Evolutionary conservation across 2,797 vertebrate genomes (phyloP).

Genomic region (Clarias platycephalus): DNA sequence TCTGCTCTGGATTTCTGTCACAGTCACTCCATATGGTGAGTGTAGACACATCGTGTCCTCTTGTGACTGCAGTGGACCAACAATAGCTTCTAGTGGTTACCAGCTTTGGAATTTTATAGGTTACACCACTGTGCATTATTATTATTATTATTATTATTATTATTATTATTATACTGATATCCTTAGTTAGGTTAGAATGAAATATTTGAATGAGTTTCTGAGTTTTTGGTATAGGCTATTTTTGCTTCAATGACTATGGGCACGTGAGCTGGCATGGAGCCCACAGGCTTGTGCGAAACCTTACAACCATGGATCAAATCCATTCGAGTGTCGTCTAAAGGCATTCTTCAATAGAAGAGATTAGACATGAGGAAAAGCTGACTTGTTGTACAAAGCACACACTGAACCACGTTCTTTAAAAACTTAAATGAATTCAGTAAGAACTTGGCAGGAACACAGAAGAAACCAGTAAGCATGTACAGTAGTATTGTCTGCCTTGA

Average conservation of each 20-base stretch:
- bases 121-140: neutral
- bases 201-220: neutral
- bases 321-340: neutral
- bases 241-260: neutral
- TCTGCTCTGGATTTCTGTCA: slow-evolving; percentile 98
- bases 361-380: neutral
- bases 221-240: neutral
- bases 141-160: neutral
- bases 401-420: too few relatives aligned
- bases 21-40: slow-evolving; percentile 99
- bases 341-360: neutral
- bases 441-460: too few relatives aligned
- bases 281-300: neutral
- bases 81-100: neutral
- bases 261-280: neutral
- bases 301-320: neutral
- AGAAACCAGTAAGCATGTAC: too few relatives aligned
- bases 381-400: neutral
- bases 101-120: neutral
- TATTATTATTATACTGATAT: neutral
- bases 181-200: neutral
- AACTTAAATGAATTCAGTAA: too few relatives aligned
- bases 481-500: too few relatives aligned
- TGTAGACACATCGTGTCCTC: slow-evolving; percentile 24
- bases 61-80: neutral